These are phyloP conservation scores for Stylophora pistillata DNA, from an alignment of 64 coral and sea anemone species.

Conservation along the genomic window DNA sequence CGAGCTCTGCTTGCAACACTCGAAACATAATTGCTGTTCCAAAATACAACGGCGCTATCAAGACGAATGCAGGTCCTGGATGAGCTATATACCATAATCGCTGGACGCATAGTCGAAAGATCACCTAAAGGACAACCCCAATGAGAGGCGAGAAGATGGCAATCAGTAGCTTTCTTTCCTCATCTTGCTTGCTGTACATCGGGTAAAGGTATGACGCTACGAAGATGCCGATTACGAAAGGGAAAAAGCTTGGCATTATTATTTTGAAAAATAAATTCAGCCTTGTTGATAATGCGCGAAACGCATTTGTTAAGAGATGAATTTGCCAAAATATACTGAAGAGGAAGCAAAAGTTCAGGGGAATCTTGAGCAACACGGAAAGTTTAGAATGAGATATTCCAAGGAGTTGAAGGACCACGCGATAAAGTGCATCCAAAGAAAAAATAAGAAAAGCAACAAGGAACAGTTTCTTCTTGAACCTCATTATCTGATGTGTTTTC, in stretches of 20 bases:
- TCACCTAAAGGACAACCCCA: neutral
- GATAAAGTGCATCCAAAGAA: slow-evolving; percentile 10
- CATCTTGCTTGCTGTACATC: neutral
- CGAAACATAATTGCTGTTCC: neutral
- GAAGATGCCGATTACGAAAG: neutral
- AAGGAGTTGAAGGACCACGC: neutral
- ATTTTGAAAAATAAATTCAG: neutral
- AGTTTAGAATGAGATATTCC: neutral
- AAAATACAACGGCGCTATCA: neutral
- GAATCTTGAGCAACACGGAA: neutral
- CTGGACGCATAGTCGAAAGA: slow-evolving; percentile 3
- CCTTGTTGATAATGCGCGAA: neutral
- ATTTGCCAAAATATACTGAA: neutral
- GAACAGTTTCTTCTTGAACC: neutral
- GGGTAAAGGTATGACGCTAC: neutral
- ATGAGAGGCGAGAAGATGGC: slow-evolving; percentile 4
- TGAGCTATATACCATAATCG: neutral
- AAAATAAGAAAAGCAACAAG: neutral
- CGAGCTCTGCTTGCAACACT: slow-evolving; percentile 4
- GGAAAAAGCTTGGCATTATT: neutral
- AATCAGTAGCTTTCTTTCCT: neutral
- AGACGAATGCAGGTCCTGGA: neutral
- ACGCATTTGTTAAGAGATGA: neutral
- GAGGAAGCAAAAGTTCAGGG: neutral
- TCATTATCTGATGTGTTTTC: neutral